Conservation (phyloP, 53 echinoderm and acorn worm genomes). For the Holothuria leucospilota region DNA sequence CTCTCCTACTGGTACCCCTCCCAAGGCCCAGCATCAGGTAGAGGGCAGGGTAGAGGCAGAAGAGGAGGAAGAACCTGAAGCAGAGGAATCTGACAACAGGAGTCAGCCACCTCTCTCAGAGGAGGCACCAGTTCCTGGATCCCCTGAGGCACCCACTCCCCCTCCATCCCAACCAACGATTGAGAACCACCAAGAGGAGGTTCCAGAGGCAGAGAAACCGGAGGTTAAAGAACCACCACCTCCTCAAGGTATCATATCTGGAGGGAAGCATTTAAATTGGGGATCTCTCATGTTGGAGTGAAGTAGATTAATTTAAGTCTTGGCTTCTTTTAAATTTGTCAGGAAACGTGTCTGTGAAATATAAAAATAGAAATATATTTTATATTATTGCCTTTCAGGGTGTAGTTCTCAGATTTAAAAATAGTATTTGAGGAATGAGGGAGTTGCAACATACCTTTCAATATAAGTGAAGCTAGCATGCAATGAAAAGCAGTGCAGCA, state of each 20-base stretch:
- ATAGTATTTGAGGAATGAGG: too few relatives aligned
- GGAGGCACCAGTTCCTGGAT: conserved; percentile 64
- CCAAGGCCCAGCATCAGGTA: conserved; percentile 61
- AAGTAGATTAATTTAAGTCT: too few relatives aligned
- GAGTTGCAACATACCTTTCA: too few relatives aligned
- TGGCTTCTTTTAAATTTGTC: too few relatives aligned
- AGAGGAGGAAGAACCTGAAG: conserved; percentile 54
- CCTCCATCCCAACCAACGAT: conserved; percentile 59
- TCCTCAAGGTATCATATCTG: conserved; percentile 10
- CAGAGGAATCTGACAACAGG: conserved; percentile 66
- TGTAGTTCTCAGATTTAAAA: too few relatives aligned
- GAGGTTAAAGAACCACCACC: conserved; percentile 75
- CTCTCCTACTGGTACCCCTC: conserved; percentile 79
- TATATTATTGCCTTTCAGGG: too few relatives aligned
- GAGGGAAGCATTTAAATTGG: not conserved
- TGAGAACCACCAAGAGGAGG: conserved; percentile 75
- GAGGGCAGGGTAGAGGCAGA: not conserved
- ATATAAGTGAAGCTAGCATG: too few relatives aligned
- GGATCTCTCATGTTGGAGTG: too few relatives aligned
- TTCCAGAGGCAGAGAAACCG: conserved; percentile 71
- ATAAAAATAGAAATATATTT: too few relatives aligned
- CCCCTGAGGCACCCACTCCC: conserved; percentile 50
- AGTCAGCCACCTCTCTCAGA: conserved; percentile 60
- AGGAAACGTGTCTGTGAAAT: too few relatives aligned
- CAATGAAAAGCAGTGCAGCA: too few relatives aligned